Evolutionary conservation across 2,888 invertebrate genomes (phyloP), one percentile per base, ranked within the genome.

Genomic region (Dromius quadrimaculatus): DNA sequence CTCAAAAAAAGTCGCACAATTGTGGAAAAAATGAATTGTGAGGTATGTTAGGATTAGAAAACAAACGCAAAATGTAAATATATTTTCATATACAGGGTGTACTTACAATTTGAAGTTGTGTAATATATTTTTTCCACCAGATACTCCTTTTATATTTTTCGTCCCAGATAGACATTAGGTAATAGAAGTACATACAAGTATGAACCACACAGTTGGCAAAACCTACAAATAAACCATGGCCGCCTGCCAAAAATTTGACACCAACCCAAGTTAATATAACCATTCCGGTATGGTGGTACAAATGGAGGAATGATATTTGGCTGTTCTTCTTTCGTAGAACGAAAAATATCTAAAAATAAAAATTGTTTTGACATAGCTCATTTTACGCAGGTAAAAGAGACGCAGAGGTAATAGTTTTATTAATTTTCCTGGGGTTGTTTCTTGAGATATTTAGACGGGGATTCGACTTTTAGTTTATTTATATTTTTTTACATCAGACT

Each of bases 231-330:
- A 87, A 83, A 0, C 86, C 87, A 76, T 91, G 90, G 0, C 92
- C 92, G 78, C 92, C 92, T 80, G 87, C 84, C 0, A 86, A 75
- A 76, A 87, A 90, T 82, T 89, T 91, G 1, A 82, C 78, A 1
- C 84, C 87, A 11, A 82, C 79, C 89, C 92, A 94, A 70, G 85
- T 83, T 0, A 88, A 85, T 2, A 88, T 34, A 0, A 91, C 87
- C 93, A 95, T 94, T 0, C 92, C 92, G 0, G 89, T 86, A 79
- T 95, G 95, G 80, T 95, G 95, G 78, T 94, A 94, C 2, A 94
- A 88, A 78, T 95, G 95, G 22, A 95, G 85, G 77, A 94, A 94
- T 1, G 92, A 87, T 11, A 94, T 86, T 83, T 95, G 95, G 71
- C 87, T 89, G 74, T 89, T 86, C 78, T 93, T 94, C 81, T 95